Conservation (phyloP, 2,888 invertebrate species). For the Aspidiotus rigidus region DNA sequence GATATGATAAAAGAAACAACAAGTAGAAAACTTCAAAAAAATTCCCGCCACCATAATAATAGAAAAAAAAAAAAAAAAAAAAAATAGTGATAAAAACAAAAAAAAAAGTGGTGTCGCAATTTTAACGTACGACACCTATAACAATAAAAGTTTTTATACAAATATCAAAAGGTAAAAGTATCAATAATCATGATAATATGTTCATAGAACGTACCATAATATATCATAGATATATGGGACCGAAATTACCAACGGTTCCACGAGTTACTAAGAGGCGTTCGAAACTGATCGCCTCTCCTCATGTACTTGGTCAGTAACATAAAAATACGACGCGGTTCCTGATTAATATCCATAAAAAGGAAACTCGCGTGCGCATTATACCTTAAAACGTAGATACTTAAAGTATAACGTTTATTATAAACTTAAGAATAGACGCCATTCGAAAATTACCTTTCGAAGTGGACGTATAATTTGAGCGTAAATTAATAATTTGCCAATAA, state of each 20-base stretch:
- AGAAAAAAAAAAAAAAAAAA: too few relatives aligned
- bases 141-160: not conserved
- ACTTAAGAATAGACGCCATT: constrained; percentile 24
- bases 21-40: too few relatives aligned
- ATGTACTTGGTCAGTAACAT: constrained; percentile 48
- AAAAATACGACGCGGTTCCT: constrained; percentile 29
- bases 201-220: constrained; percentile 96
- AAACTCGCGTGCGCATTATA: constrained; percentile 16
- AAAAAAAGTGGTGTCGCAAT: too few relatives aligned
- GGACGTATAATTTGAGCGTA: constrained; percentile 13
- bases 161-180: not conserved
- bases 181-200: constrained; percentile 42
- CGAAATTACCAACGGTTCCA: constrained; percentile 60
- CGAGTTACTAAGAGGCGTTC: constrained; percentile 91
- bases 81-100: too few relatives aligned
- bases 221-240: constrained; percentile 99
- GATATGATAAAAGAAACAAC: too few relatives aligned
- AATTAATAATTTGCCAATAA: constrained; percentile 25
- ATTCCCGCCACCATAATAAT: too few relatives aligned
- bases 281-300: constrained; percentile 73
- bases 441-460: constrained; percentile 50
- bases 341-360: not conserved
- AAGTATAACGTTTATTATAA: constrained; percentile 8
- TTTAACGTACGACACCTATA: not conserved
- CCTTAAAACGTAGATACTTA: constrained; percentile 21